Base-by-base conservation (phyloP, 2,113 vertebrate genomes). In the Aythya baeri region DNA sequence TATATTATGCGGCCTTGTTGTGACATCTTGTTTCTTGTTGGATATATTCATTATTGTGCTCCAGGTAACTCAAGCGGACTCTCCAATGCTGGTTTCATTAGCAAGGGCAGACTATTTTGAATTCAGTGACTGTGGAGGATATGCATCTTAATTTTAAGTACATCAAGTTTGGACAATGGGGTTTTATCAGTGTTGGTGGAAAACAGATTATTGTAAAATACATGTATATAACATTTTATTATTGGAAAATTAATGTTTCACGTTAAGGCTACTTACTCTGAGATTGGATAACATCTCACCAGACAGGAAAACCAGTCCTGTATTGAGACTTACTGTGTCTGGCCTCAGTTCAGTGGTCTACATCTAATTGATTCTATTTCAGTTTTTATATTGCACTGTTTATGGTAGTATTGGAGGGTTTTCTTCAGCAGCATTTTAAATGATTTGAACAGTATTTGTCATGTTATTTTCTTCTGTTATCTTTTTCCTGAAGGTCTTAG, bases 11-110 rank as follows among this genome's bases (percentile, higher is more conserved):
- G 83, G 55, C 50, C 36, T 83, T 77, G 14, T 68, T 87, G 58
- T 7, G 18, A 22, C 11, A n/a, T 75, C 59, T 36, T 66, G 26
- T 81, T 68, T 63, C 61, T 59, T 8, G 31, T 68, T 92, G 63
- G 44, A 41, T 71, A 17, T 62, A 65, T 57, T 83, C 85, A 78
- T 75, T 83, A n/a, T 86, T 91, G 26, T 91, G 57, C 57, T 94
- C 68, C 2, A 7, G 36, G 32, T 73, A 61, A 43, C 77, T 88
- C 22, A 61, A 49, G 32, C 52, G 75, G 25, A 61, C 23, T 86
- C 9, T 81, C 17, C 54, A 49, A 20, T 50, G 34, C 46, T 46
- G 11, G 32, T 61, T 83, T 91, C 34, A 23, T 93, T 94, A 86
- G 46, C 22, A 66, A 62, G 20, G 31, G 27, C 34, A 46, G 43